Conservation (phyloP, 2,888 invertebrate species). For the Drosophila hamatofila region DNA sequence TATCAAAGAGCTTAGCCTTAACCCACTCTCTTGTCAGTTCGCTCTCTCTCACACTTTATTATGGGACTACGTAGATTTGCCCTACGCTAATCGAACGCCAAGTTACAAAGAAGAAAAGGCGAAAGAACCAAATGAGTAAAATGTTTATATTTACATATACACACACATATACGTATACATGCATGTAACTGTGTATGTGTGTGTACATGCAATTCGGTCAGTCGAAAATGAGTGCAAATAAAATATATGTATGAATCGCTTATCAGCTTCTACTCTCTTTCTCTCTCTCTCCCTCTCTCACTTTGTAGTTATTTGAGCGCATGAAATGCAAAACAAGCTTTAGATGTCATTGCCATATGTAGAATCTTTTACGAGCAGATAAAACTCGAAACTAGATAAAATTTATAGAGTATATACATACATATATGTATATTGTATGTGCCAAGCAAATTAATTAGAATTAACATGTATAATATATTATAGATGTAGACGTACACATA, state of each 20-base stretch:
- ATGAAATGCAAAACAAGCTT: slow-evolving; percentile 32
- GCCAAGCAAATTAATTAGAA: slow-evolving; percentile 16
- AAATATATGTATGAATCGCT: slow-evolving; percentile 31
- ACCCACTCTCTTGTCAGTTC: slow-evolving; percentile 1
- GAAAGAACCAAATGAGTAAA: slow-evolving; percentile 23
- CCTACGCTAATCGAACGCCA: slow-evolving; percentile 24
- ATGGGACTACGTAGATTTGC: slow-evolving; percentile 15
- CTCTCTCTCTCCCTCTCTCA: neutral
- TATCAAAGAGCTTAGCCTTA: neutral
- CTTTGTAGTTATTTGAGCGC: slow-evolving; percentile 6
- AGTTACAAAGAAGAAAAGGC: slow-evolving; percentile 25
- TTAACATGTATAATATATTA: slow-evolving; percentile 1
- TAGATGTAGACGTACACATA: neutral
- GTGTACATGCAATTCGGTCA: slow-evolving; percentile 50
- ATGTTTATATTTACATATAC: slow-evolving; percentile 20
- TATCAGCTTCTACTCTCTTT: slow-evolving; percentile 35
- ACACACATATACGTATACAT: neutral
- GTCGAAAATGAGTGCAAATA: slow-evolving; percentile 43
- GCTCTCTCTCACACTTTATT: neutral
- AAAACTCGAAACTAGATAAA: slow-evolving; percentile 24
- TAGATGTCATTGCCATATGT: slow-evolving; percentile 49
- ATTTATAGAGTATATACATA: neutral
- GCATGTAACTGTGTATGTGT: neutral
- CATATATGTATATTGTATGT: neutral
- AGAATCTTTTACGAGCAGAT: slow-evolving; percentile 18